phyloP scores from a whole-genome alignment of 2,113 vertebrate species.

The Speoplatyrhinus poulsoni region DNA sequence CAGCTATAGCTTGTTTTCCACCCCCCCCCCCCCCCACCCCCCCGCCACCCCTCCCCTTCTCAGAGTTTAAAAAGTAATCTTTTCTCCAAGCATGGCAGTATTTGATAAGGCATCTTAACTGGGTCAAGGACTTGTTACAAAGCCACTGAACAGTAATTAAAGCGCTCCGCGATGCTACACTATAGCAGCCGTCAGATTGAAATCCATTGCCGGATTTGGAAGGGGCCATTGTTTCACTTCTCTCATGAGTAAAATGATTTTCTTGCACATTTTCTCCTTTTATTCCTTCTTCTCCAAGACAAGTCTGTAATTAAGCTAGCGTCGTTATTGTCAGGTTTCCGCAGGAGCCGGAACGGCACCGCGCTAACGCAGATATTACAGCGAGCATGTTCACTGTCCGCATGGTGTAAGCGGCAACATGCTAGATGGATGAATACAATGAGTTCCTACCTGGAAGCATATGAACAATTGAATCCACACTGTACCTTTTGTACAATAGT shows the following conservation, averaged over 20 bases:
- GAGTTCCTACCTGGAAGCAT: neutral
- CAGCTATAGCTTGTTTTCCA: too few species aligned
- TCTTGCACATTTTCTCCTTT: slow-evolving; percentile 51
- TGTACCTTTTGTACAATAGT: neutral
- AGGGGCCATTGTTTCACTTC: slow-evolving; percentile 70
- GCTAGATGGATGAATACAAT: neutral
- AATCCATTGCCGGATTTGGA: slow-evolving; percentile 76
- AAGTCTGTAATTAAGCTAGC: slow-evolving; percentile 73
- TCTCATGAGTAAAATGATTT: slow-evolving; percentile 72
- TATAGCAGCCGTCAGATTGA: slow-evolving; percentile 73
- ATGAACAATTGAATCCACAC: neutral
- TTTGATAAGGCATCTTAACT: slow-evolving; percentile 79
- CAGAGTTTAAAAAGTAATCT: slow-evolving; percentile 78
- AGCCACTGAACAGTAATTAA: slow-evolving; percentile 77
- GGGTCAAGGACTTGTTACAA: slow-evolving; percentile 77
- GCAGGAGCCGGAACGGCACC: slow-evolving; percentile 27
- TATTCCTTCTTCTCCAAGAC: slow-evolving; percentile 48
- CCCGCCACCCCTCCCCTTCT: slow-evolving; percentile 25
- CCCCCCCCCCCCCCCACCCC: too few species aligned
- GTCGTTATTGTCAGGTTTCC: slow-evolving; percentile 60
- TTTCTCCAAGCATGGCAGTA: slow-evolving; percentile 66
- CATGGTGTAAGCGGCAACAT: slow-evolving; percentile 9
- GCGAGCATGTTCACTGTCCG: slow-evolving; percentile 8
- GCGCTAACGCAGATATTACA: slow-evolving; percentile 46
- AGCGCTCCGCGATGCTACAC: slow-evolving; percentile 53